Evolutionary conservation across 2,113 vertebrate species (phyloP).

Genomic region (Melanerpes aurifrons): DNA sequence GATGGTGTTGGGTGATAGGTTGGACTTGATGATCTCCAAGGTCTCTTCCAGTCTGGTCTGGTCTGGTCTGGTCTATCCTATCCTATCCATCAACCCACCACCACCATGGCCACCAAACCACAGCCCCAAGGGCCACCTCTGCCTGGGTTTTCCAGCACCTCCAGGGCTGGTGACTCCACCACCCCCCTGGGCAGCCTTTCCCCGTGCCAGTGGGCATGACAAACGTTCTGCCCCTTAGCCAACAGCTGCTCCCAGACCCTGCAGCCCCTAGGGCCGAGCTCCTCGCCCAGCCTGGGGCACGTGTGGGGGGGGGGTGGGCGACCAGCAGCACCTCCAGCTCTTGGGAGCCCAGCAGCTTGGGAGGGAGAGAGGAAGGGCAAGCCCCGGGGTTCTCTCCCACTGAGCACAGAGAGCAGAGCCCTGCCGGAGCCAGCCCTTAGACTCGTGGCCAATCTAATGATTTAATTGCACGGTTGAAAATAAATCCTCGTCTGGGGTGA

Average conservation of each 20-base stretch:
- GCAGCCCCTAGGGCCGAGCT: not conserved
- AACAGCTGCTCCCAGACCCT: not conserved
- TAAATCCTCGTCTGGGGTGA: not conserved
- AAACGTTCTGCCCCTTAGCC: not conserved
- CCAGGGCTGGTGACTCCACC: too few species aligned
- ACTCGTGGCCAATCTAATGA: not conserved
- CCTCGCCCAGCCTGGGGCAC: not conserved
- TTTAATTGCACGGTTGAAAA: not conserved
- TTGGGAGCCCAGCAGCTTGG: not conserved
- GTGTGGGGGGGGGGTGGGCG: not conserved
- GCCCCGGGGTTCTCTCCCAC: not conserved
- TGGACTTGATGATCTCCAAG: too few species aligned
- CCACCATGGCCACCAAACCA: too few species aligned
- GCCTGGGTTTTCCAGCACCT: too few species aligned
- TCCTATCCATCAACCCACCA: too few species aligned
- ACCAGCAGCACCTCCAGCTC: not conserved
- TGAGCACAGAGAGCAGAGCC: fast-evolving
- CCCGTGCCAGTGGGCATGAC: not conserved
- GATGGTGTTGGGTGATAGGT: too few species aligned
- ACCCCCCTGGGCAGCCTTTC: too few species aligned
- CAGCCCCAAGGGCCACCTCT: too few species aligned
- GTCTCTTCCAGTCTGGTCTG: too few species aligned
- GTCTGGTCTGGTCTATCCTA: too few species aligned
- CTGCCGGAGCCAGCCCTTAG: not conserved
- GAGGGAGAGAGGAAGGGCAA: not conserved